These are phyloP conservation scores for Mamestra configurata DNA, from an alignment of 1,140 invertebrate species.

Conservation along the genomic window DNA sequence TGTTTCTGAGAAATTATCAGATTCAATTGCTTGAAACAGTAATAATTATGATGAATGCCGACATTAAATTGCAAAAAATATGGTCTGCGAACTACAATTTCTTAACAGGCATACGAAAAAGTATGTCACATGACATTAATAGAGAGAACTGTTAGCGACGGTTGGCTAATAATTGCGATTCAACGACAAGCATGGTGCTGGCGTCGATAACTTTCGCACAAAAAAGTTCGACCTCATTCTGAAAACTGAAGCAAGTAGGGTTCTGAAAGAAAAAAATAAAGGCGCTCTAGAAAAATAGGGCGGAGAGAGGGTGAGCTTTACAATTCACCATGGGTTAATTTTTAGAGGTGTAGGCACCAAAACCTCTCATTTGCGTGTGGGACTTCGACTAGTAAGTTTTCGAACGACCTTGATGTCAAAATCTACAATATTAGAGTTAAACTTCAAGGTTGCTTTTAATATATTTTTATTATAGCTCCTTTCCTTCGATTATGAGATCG, in stretches of 20 bases:
- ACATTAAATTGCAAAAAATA: slow-evolving; percentile 41
- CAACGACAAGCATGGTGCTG: slow-evolving; percentile 5
- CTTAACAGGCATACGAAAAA: slow-evolving; percentile 35
- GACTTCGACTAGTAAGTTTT: background rate
- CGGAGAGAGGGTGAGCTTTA: slow-evolving; percentile 6
- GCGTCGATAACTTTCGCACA: slow-evolving; percentile 14
- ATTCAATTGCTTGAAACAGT: slow-evolving; percentile 35
- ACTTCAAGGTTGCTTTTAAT: background rate
- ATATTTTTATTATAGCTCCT: background rate
- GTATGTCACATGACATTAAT: slow-evolving; percentile 44
- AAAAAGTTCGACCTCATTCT: slow-evolving; percentile 36
- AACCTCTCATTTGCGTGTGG: background rate
- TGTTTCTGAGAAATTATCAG: slow-evolving; percentile 35
- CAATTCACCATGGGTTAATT: background rate
- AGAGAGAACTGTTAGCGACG: slow-evolving; percentile 27
- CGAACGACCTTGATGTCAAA: background rate
- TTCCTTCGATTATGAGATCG: background rate
- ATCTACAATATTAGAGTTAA: background rate
- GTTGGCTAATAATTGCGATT: slow-evolving; percentile 35
- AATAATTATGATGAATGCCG: slow-evolving; percentile 38
- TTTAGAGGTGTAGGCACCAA: background rate
- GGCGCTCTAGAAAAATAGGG: slow-evolving; percentile 1
- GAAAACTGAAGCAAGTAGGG: slow-evolving; percentile 7
- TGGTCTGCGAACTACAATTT: slow-evolving; percentile 41
- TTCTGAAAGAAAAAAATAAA: slow-evolving; percentile 16